phyloP scores from a whole-genome alignment of 1,140 invertebrate species.

The Anagrus nilaparvatae region DNA sequence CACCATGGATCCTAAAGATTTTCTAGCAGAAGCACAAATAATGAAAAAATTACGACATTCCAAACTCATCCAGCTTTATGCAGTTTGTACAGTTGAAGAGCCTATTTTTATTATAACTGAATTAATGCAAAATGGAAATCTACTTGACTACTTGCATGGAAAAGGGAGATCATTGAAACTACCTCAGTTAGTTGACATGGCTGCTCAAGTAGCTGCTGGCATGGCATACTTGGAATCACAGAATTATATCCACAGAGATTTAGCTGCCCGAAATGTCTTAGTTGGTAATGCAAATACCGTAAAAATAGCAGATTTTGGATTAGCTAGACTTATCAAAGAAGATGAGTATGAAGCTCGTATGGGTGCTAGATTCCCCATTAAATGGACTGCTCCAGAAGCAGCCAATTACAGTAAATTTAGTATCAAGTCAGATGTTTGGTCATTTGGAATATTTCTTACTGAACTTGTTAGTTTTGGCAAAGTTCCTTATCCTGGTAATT shows the following conservation, averaged over 20 bases:
- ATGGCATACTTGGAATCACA: constrained; percentile 99
- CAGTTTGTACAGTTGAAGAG: constrained; percentile 95
- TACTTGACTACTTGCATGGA: constrained; percentile 85
- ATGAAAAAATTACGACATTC: constrained; percentile 96
- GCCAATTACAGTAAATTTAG: constrained; percentile 99
- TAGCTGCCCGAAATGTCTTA: constrained; percentile 92
- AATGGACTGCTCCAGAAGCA: constrained; percentile 97
- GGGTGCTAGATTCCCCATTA: constrained; percentile 91
- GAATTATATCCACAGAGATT: constrained; percentile 96
- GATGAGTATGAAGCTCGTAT: constrained; percentile 98
- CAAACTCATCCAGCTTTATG: constrained; percentile 95
- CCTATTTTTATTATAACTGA: constrained; percentile 99
- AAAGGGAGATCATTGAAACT: constrained; percentile 86
- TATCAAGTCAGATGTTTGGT: constrained; percentile 99
- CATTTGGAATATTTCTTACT: constrained; percentile 95
- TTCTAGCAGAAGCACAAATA: constrained; percentile 96
- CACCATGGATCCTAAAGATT: constrained; percentile 98
- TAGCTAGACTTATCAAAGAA: constrained; percentile 96
- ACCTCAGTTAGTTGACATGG: constrained; percentile 93
- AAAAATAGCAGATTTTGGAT: constrained; percentile 93
- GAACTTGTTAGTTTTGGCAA: constrained; percentile 96
- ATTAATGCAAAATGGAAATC: constrained; percentile 94
- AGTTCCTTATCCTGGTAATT: constrained; percentile 86
- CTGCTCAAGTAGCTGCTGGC: constrained; percentile 95
- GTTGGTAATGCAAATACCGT: constrained; percentile 92